Evolutionary conservation across 2,888 invertebrate species (phyloP), one percentile per base, ranked within the genome.

Genomic region (Cheilosia vulpina): DNA sequence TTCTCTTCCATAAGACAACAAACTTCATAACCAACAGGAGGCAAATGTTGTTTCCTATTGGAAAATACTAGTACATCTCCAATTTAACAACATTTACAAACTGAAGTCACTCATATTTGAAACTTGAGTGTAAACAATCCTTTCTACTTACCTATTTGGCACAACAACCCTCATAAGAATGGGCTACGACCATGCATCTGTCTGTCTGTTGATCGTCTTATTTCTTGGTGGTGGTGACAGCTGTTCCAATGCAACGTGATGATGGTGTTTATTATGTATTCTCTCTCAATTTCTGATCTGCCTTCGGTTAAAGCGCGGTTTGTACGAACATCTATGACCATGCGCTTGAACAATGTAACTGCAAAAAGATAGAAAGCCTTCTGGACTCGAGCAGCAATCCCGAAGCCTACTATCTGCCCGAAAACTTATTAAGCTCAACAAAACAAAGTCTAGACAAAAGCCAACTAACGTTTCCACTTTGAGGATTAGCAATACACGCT

Each of bases 71-170:
- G 31, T 34, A 34, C 7, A 13, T 13, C 3, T 38, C 34, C n/a
- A 41, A 27, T 45, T 31, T n/a, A 21, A 45, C 34, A 45, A 24
- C 38, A 62, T 57, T 69, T 69, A 21, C 57, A 45, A 31, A 24
- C 38, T 53, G n/a, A 34, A 13, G 45, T 63, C 63, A 45, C 45
- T 15, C 53, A 45, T 5, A 41, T 65, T 75, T 50, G 47, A n/a
- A 17, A 47, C 27, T 75, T 45, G 43, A 52, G 11, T 53, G n/a
- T 7, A 55, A 63, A 75, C 13, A 27, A 57, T 57, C 47, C 65
- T 52, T 19, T 58, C 11, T 5, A 79, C 78, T 72, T 15, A 79
- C 78, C 78, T 79, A 3, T 31, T 43, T 69, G 77, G 78, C 50
- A 43, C 62, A 53, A 79, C 78, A 72, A 31, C 78, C 78, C 71